These are phyloP conservation scores for Agrotis exclamationis DNA, from an alignment of 2,888 invertebrate genomes.

Conservation along the genomic window DNA sequence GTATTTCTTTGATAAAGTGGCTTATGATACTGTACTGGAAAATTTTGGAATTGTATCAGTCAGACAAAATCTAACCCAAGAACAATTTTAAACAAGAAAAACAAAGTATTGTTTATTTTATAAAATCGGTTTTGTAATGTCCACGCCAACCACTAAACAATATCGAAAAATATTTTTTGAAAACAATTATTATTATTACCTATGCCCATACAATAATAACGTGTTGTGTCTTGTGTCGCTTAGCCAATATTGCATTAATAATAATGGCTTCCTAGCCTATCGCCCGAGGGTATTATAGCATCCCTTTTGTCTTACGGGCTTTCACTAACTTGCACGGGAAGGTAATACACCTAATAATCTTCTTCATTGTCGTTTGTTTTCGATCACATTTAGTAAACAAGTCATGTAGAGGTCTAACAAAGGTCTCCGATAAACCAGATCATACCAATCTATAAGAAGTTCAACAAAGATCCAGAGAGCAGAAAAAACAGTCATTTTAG, in stretches of 20 bases:
- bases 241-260: conserved; percentile 38
- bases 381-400: conserved; percentile 25
- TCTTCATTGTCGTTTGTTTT: conserved; percentile 23
- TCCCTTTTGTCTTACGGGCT: conserved; percentile 52
- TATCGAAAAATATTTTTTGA: no score
- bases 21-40: conserved; percentile 55
- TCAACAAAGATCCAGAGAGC: background rate
- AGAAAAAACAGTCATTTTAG: background rate
- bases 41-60: no score
- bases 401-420: background rate
- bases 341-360: conserved; percentile 32
- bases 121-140: no score
- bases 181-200: no score
- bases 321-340: conserved; percentile 38
- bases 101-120: no score
- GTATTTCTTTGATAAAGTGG: conserved; percentile 75
- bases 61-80: no score
- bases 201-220: background rate
- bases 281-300: conserved; percentile 23
- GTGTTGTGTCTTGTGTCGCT: conserved; percentile 12
- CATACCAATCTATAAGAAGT: background rate
- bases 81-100: no score
- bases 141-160: no score
- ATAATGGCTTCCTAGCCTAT: conserved; percentile 37
- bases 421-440: background rate